Evolutionary conservation across 2,888 invertebrate genomes (phyloP).

Genomic region (Coelogynopora nodosa): DNA sequence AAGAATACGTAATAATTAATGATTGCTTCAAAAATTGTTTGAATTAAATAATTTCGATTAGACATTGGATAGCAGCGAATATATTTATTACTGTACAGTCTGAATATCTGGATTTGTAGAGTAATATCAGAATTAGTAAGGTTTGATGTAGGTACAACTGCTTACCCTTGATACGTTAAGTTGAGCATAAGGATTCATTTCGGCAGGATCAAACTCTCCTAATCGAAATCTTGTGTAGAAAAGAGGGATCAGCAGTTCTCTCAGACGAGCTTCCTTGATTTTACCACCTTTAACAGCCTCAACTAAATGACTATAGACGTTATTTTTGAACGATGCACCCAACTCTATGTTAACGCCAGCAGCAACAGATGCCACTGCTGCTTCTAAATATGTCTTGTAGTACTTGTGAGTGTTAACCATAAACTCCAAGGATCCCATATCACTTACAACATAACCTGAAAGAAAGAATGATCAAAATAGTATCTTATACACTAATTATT

Average conservation of each 20-base stretch:
- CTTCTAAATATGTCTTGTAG: constrained; percentile 44
- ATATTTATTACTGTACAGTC: no score
- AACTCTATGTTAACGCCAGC: constrained; percentile 50
- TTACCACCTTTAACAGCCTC: constrained; percentile 48
- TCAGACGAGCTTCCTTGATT: constrained; percentile 37
- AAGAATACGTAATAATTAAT: no score
- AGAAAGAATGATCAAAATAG: no score
- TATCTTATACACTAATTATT: no score
- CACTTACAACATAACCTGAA: constrained; percentile 50
- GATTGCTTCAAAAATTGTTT: no score
- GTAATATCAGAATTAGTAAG: no score
- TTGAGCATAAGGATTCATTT: constrained; percentile 41
- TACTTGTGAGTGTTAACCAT: constrained; percentile 49
- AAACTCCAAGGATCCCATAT: constrained; percentile 50
- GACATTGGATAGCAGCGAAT: no score
- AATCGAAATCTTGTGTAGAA: constrained; percentile 51
- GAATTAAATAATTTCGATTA: no score
- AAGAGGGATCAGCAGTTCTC: constrained; percentile 48
- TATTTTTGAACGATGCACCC: background rate
- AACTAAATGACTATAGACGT: constrained; percentile 37
- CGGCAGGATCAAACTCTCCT: constrained; percentile 51
- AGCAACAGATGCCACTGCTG: constrained; percentile 48
- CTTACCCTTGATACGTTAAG: background rate
- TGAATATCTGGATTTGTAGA: no score
- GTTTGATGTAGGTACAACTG: no score